These are phyloP conservation scores for Parotocinclus haroldoi DNA, from an alignment of 2,797 vertebrate species.

Conservation along the genomic window DNA sequence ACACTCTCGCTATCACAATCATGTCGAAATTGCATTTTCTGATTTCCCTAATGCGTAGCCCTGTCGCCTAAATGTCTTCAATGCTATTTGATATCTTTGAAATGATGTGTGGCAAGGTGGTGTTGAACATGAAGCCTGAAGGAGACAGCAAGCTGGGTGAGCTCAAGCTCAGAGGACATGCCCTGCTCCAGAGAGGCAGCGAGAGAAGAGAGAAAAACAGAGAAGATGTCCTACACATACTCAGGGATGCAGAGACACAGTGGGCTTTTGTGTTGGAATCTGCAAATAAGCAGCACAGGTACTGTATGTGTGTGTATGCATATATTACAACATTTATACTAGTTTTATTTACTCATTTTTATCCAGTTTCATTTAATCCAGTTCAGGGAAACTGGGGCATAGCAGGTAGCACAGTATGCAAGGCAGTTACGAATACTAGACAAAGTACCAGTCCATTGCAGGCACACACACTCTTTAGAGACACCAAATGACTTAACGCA, in stretches of 20 bases:
- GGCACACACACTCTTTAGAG: too few species aligned
- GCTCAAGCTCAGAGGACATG: slow-evolving; percentile 12
- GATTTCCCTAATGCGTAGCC: background rate
- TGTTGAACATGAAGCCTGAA: slow-evolving; percentile 59
- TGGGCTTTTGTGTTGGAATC: slow-evolving; percentile 22
- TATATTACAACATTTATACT: too few species aligned
- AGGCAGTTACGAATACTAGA: too few species aligned
- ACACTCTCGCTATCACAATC: background rate
- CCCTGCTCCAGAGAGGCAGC: slow-evolving; percentile 7
- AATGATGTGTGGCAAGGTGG: slow-evolving; percentile 56
- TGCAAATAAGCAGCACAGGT: slow-evolving; percentile 30
- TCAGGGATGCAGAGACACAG: slow-evolving; percentile 14
- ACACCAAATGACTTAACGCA: too few species aligned
- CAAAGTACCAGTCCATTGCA: too few species aligned
- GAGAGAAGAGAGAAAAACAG: background rate
- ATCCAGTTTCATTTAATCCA: too few species aligned
- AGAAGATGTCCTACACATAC: background rate
- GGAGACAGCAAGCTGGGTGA: slow-evolving; percentile 62
- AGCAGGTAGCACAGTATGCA: too few species aligned
- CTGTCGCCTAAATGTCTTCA: background rate
- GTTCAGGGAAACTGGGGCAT: too few species aligned
- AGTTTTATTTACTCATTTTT: too few species aligned
- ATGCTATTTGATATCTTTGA: background rate
- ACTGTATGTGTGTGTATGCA: background rate
- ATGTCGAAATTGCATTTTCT: slow-evolving; percentile 25